Evolutionary conservation across 2,113 vertebrate species (phyloP).

Genomic region (Brevimyrus niger): DNA sequence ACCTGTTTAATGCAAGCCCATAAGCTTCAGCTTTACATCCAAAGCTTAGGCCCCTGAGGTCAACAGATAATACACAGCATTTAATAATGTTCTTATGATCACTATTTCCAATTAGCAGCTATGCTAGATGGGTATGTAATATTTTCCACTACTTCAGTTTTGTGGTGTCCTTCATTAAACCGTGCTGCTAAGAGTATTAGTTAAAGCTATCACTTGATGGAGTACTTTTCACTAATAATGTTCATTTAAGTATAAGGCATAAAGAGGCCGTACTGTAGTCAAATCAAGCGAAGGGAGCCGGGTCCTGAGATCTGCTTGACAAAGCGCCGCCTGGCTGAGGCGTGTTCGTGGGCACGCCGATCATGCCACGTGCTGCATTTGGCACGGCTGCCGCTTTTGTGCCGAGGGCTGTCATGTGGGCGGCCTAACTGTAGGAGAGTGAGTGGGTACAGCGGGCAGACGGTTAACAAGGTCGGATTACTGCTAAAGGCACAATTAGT

Average conservation of each 20-base stretch:
- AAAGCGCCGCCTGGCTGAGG: too few relatives aligned
- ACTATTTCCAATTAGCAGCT: neutral
- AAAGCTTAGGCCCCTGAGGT: neutral
- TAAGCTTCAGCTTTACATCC: neutral
- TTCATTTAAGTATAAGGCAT: neutral
- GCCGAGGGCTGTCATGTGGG: neutral
- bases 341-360: neutral
- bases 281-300: neutral
- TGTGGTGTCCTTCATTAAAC: neutral
- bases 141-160: neutral
- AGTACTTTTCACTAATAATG: neutral
- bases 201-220: neutral
- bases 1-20: neutral
- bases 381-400: neutral
- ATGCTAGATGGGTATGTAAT: neutral
- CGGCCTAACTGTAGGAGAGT: neutral
- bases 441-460: neutral
- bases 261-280: neutral
- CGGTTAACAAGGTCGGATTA: neutral
- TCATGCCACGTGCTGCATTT: neutral
- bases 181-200: neutral
- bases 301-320: neutral
- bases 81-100: neutral
- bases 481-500: neutral
- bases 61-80: neutral